phyloP scores from a whole-genome alignment of 2,888 invertebrate species.

The Linnaemya tessellans region DNA sequence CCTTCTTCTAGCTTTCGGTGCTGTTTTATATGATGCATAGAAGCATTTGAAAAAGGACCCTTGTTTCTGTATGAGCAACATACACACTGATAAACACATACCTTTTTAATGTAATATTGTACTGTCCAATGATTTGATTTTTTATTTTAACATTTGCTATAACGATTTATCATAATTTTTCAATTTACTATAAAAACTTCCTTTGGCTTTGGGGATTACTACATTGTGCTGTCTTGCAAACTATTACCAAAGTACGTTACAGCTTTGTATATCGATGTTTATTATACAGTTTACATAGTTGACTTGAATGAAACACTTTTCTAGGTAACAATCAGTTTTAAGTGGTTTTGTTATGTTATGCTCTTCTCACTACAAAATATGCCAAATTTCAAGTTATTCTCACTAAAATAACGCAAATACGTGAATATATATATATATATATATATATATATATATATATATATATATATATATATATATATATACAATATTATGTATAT shows the following conservation, averaged over 20 bases:
- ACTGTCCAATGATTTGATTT: conserved; percentile 54
- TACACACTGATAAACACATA: conserved; percentile 8
- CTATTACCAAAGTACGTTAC: conserved; percentile 7
- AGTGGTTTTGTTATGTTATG: no score
- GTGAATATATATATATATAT: no score
- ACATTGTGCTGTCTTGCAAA: background rate
- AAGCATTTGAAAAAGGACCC: conserved; percentile 73
- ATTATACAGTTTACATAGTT: no score
- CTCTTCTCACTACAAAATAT: no score
- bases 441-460: no score
- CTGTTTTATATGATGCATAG: conserved; percentile 35
- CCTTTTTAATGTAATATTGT: conserved; percentile 44
- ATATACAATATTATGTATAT: no score
- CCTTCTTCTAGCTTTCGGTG: conserved; percentile 41
- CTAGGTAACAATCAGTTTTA: no score
- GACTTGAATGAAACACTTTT: no score
- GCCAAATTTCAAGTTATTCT: no score
- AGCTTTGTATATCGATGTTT: no score
- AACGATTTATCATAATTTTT: conserved; percentile 83
- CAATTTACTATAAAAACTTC: conserved; percentile 79
- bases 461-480: no score
- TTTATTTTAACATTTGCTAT: conserved; percentile 47
- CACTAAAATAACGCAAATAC: no score
- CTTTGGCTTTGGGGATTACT: conserved; percentile 58
- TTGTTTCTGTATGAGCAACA: conserved; percentile 59